Percentiles rank a stretch among this genome's conserved stretches.
Conservation (phyloP, 2,113 vertebrate genomes). For the Carettochelys insculpta region DNA sequence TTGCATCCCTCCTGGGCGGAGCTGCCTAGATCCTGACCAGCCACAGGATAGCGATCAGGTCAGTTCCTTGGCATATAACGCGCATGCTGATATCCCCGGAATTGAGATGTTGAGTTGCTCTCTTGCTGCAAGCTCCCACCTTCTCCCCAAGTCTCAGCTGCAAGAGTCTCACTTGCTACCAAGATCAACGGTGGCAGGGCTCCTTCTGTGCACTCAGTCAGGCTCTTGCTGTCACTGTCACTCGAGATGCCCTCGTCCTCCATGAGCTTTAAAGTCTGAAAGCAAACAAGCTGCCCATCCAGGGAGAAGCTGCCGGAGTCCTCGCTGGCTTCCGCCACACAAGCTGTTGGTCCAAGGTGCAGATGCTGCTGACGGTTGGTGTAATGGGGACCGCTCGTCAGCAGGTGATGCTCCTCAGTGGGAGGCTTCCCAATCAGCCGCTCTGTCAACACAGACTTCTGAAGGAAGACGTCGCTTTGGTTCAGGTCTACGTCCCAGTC, state of each 20-base stretch:
- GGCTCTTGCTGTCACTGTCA: conserved; percentile 26
- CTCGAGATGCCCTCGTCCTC: conserved; percentile 48
- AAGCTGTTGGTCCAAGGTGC: accelerated
- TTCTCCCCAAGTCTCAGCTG: not conserved
- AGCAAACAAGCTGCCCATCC: not conserved
- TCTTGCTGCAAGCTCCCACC: not conserved
- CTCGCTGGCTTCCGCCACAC: accelerated
- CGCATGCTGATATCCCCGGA: not conserved
- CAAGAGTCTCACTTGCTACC: accelerated
- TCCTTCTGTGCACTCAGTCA: accelerated
- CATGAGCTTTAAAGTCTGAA: conserved; percentile 28
- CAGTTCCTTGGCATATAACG: conserved; percentile 49
- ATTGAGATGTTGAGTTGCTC: accelerated
- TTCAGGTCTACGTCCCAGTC: not conserved
- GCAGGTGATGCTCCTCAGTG: accelerated
- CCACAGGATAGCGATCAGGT: not conserved
- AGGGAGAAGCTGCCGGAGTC: not conserved
- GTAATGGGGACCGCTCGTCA: not conserved
- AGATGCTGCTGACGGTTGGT: not conserved
- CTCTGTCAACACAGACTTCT: not conserved
- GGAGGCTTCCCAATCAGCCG: not conserved
- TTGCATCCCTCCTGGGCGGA: not conserved
- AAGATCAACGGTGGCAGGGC: not conserved
- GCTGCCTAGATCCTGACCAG: not conserved
- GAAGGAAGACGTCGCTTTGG: not conserved